A percentile compares a stretch with the other conserved stretches of the same genome.
phyloP scores from a whole-genome alignment of 1,140 invertebrate genomes.

The Anthonomus grandis region DNA sequence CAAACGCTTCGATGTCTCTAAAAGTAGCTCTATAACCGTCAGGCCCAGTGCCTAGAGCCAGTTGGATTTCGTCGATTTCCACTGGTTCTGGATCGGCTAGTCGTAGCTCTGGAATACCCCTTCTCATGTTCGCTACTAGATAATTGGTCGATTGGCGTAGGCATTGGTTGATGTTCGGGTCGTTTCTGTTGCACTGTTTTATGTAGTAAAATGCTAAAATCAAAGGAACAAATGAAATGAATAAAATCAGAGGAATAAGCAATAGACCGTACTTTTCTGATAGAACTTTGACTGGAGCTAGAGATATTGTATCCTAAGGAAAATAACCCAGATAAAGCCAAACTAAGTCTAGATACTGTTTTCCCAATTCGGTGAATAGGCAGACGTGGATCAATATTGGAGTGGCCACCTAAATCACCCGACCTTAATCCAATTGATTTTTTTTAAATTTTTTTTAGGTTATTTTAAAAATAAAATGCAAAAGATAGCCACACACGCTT shows the following conservation, averaged over 20 bases:
- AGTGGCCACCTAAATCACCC: too few species aligned
- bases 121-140: conserved; percentile 63
- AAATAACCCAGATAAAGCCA: not conserved
- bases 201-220: conserved; percentile 53
- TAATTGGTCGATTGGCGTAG: conserved; percentile 67
- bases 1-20: conserved; percentile 71
- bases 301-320: not conserved
- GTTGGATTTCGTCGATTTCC: conserved; percentile 74
- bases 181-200: conserved; percentile 64
- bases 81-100: conserved; percentile 69
- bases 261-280: not conserved
- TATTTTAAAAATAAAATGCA: too few species aligned
- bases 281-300: not conserved
- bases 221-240: not conserved
- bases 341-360: not conserved
- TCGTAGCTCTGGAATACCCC: conserved; percentile 63
- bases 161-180: conserved; percentile 69
- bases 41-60: conserved; percentile 69
- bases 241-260: not conserved
- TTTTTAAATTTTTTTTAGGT: too few species aligned
- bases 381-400: not conserved
- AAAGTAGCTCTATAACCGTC: conserved; percentile 76
- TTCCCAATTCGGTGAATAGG: not conserved
- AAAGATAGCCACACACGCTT: too few species aligned
- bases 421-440: too few species aligned